Base-by-base conservation (phyloP, 2,113 vertebrate species). In the Tor tambroides region DNA sequence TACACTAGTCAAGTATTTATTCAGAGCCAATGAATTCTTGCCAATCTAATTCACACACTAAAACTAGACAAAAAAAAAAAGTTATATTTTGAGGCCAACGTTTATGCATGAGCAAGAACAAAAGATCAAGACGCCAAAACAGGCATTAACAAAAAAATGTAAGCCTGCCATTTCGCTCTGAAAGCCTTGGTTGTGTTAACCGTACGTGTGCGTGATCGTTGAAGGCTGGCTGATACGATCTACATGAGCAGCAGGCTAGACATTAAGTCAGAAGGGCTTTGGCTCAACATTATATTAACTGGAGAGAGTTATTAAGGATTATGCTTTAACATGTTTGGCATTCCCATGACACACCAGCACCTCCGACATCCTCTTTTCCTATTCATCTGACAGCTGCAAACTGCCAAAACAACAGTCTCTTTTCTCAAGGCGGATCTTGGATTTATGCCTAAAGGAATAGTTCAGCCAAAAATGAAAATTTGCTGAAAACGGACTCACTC, bases 361-460 rank as follows among this genome's bases (percentile, higher is more conserved):
- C 46, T 51, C 75, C 46, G 3, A 46, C 26, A 51, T 65, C 0
- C 23, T 89, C 84, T 76, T 82, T 56, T 76, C 51, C 35, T 10
- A 75, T 26, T 67, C 54, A 9, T 19, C 71, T 84, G 86, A 86
- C 75, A 78, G 87, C 89, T 88, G 85, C 32, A n/a, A 87, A 84
- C 35, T 85, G 61, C 86, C 65, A 85, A 75, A 91, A 90, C 87
- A 87, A 88, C 69, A 89, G 79, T 46, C n/a, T 69, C 85, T 84
- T 89, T 91, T 92, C 84, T 90, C 76, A 82, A 71, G 80, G 54
- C 59, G 46, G 61, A 11, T 79, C 83, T 61, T 89, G 89, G 89
- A 83, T 46, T 35, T 3, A 3, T 2, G 56, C 83, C 88, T 89
- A 21, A 21, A 56, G 6, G 54, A 54, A 54, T 5, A 54, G 51